Percentiles rank a stretch among this genome's conserved stretches.
Evolutionary conservation across 2,888 invertebrate genomes (phyloP).

Genomic region (Erebia palarica): DNA sequence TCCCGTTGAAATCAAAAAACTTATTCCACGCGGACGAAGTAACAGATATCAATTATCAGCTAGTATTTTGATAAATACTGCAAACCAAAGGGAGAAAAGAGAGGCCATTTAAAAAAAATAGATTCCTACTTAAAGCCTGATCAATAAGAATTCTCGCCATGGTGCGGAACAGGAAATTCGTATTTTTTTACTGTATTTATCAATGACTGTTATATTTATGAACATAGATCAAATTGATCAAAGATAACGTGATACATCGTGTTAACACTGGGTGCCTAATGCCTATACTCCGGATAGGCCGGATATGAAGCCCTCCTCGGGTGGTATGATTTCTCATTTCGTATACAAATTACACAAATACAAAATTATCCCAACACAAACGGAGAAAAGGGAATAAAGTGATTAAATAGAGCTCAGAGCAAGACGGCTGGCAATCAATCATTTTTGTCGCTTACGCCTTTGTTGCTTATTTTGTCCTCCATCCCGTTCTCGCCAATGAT

Average conservation of each 20-base stretch:
- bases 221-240: constrained; percentile 25
- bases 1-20: too few species aligned
- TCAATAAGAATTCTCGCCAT: too few species aligned
- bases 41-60: too few species aligned
- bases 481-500: constrained; percentile 58
- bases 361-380: constrained; percentile 81
- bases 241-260: constrained; percentile 47
- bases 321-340: constrained; percentile 74
- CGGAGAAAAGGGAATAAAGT: constrained; percentile 83
- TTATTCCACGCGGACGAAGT: too few species aligned
- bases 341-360: constrained; percentile 82
- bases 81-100: too few species aligned
- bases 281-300: constrained; percentile 62
- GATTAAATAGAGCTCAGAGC: constrained; percentile 83
- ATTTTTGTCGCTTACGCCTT: constrained; percentile 80
- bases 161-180: background rate
- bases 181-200: background rate
- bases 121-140: too few species aligned
- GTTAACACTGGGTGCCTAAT: constrained; percentile 62
- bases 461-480: constrained; percentile 62
- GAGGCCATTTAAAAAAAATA: too few species aligned
- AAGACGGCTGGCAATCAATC: constrained; percentile 83
- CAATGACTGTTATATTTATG: constrained; percentile 4
- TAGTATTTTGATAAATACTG: too few species aligned
- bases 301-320: constrained; percentile 70